These are phyloP conservation scores for Hylaeus volcanicus DNA, from an alignment of 1,140 invertebrate species.

Conservation along the genomic window DNA sequence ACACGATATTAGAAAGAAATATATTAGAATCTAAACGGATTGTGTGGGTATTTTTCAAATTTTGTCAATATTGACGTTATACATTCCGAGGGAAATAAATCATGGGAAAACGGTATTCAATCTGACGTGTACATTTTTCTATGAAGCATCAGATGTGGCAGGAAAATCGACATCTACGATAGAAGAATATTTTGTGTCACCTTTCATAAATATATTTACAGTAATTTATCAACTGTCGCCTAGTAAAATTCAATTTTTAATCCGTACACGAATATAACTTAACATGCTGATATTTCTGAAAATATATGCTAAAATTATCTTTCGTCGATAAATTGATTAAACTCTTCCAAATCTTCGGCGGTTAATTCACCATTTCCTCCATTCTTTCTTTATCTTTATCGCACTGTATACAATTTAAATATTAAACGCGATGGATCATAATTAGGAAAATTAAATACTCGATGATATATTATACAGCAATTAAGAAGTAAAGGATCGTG, in stretches of 20 bases:
- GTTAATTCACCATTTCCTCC: not conserved
- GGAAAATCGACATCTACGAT: constrained; percentile 8
- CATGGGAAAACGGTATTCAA: not conserved
- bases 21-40: no score
- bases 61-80: not conserved
- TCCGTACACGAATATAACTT: not conserved
- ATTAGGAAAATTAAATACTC: not conserved
- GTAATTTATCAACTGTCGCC: constrained; percentile 22
- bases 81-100: constrained; percentile 11
- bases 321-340: no score
- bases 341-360: not conserved
- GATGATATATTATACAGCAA: constrained; percentile 1
- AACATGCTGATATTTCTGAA: no score
- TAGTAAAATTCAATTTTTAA: not conserved
- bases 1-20: no score
- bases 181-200: not conserved
- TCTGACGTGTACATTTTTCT: constrained; percentile 3
- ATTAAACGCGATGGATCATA: not conserved
- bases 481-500: constrained; percentile 20
- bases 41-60: not conserved
- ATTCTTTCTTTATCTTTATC: no score
- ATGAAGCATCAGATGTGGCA: not conserved
- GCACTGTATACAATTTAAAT: no score
- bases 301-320: no score
- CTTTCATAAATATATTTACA: not conserved